Evolutionary conservation across 2,797 vertebrate species (phyloP), one percentile per base, ranked within the genome.

Genomic region (Hydrolagus colliei): DNA sequence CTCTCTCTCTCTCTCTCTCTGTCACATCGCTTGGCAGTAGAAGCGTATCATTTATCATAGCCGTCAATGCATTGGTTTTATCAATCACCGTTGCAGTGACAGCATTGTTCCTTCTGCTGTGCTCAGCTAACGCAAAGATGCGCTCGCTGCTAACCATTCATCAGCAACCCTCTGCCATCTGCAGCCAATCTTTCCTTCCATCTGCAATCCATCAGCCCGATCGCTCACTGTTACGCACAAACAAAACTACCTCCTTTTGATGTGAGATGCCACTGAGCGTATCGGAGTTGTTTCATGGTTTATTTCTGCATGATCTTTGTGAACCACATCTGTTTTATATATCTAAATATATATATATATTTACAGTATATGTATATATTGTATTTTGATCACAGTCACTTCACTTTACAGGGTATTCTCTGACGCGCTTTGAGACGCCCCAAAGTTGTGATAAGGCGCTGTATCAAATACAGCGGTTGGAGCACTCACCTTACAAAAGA

Each of bases 111-210:
- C 27, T 35, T 82, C 52, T 20, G 20, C 63, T 16, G 22, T 20
- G 9, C 63, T 84, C 79, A 6, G 68, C 41, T 68, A 82, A 84
- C 35, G 68, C 32, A 71, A 32, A 71, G 35, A 68, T 41, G 59
- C 12, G 67, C 79, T 52, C 18, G 32, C 27, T 67, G 9, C 32
- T 20, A 84, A 61, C 22, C 32, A 68, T 71, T 20, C 32, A 67
- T 84, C 78, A 82, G 8, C 41, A 52, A 52, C 41, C 41, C 41
- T 52, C 41, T 52, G 41, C 63, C 22, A 10, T 82, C 78, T 82
- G 63, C 78, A 68, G 79, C 68, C 79, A 71, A 84, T 84, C 79
- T 84, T 11, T 18, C 14, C 10, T 84, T 84, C 79, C 32, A 41
- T 68, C 63, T 68, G 8, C 32, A n/a, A 80, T 80, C 16, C 77